phyloP scores from a whole-genome alignment of 2,888 invertebrate genomes.

The Andrena marginata region DNA sequence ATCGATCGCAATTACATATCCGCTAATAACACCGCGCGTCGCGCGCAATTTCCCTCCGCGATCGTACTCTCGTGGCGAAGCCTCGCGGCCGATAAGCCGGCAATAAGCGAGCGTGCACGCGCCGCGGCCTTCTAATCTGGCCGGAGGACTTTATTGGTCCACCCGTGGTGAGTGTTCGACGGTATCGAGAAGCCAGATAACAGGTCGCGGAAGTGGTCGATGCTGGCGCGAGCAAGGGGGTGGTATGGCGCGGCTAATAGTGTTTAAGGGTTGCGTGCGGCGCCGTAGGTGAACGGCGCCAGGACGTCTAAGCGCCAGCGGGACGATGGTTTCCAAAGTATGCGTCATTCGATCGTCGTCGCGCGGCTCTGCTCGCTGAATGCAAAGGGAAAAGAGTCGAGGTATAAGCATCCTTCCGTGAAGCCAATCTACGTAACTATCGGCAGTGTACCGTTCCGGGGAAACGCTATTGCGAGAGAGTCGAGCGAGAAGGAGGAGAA shows the following conservation, averaged over 20 bases:
- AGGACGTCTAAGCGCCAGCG: slow-evolving; percentile 81
- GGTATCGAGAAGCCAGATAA: slow-evolving; percentile 67
- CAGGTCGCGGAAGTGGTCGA: slow-evolving; percentile 48
- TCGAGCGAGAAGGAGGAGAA: slow-evolving; percentile 48
- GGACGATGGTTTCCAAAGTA: slow-evolving; percentile 71
- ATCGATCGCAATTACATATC: slow-evolving; percentile 59
- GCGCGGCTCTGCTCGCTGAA: not conserved
- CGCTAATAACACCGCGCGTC: slow-evolving; percentile 23
- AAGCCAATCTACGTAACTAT: slow-evolving; percentile 59
- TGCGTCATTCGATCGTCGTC: slow-evolving; percentile 56
- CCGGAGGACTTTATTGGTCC: slow-evolving; percentile 56
- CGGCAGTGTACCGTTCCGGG: slow-evolving; percentile 28
- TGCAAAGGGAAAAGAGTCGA: slow-evolving; percentile 21
- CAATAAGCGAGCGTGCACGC: slow-evolving; percentile 37
- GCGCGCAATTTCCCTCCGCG: slow-evolving; percentile 24
- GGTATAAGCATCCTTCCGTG: slow-evolving; percentile 45
- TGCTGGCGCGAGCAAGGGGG: slow-evolving; percentile 43
- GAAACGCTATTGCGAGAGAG: slow-evolving; percentile 35
- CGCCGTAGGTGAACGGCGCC: slow-evolving; percentile 82
- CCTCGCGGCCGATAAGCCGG: slow-evolving; percentile 24
- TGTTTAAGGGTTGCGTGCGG: slow-evolving; percentile 83
- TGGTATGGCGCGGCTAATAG: slow-evolving; percentile 72
- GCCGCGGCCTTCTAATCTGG: slow-evolving; percentile 35
- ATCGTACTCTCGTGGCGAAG: not conserved
- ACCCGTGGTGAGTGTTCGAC: slow-evolving; percentile 46